These are phyloP conservation scores for Oxygymnocypris stewartii DNA, from an alignment of 2,113 vertebrate genomes.

Conservation along the genomic window DNA sequence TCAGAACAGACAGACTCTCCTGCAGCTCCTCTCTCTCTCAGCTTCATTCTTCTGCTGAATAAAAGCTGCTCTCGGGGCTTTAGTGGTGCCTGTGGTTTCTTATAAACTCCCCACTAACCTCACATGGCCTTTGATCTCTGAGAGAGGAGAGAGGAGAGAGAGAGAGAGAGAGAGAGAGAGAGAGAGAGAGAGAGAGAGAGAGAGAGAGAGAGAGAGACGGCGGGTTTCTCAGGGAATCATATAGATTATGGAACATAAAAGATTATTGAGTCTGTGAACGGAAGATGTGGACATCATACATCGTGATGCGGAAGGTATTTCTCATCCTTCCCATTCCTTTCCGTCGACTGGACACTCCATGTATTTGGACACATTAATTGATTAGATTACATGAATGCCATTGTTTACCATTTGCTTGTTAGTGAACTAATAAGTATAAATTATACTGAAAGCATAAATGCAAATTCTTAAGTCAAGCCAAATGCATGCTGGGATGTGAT, in stretches of 20 bases:
- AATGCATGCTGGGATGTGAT: neutral
- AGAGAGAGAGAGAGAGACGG: no score
- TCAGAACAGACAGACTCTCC: slow-evolving; percentile 40
- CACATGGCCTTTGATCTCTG: slow-evolving; percentile 71
- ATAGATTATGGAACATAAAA: slow-evolving; percentile 62
- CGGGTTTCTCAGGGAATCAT: neutral
- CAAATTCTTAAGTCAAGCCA: neutral
- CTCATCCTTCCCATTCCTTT: neutral
- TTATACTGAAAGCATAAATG: neutral
- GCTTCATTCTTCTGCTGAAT: slow-evolving; percentile 50
- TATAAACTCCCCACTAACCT: slow-evolving; percentile 63
- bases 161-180: neutral
- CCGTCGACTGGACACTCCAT: neutral
- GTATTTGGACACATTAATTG: neutral
- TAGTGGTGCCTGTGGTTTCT: slow-evolving; percentile 66
- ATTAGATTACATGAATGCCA: neutral
- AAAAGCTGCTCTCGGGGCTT: slow-evolving; percentile 53
- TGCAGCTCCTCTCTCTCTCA: slow-evolving; percentile 36
- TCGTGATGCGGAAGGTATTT: neutral
- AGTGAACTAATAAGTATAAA: neutral
- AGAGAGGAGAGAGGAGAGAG: no score
- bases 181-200: neutral
- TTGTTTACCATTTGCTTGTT: neutral
- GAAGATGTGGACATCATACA: no score
- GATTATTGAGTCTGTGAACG: slow-evolving; percentile 46